phyloP scores from a whole-genome alignment of 2,113 vertebrate species.

The Protobothrops mucrosquamatus region DNA sequence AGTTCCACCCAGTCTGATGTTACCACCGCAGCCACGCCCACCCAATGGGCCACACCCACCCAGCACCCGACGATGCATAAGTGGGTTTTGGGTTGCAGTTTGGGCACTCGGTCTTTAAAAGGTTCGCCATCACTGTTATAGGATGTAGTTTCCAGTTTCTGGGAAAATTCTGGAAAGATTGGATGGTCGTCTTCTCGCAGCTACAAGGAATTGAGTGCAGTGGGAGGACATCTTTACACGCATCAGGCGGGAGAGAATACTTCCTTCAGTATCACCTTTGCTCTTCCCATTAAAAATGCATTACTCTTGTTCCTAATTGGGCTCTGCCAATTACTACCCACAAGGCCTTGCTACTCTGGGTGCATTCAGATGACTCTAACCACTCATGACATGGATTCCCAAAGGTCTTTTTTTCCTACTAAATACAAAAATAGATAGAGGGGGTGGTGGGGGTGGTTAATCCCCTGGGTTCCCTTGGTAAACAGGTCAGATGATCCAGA shows the following conservation, averaged over 20 bases:
- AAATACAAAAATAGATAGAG: not conserved
- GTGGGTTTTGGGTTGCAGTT: too few relatives aligned
- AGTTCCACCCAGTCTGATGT: too few relatives aligned
- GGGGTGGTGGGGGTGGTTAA: not conserved
- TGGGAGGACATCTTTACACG: not conserved
- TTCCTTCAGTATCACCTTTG: not conserved
- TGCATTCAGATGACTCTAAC: constrained; percentile 73
- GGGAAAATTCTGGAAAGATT: not conserved
- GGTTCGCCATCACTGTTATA: too few relatives aligned
- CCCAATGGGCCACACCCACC: too few relatives aligned
- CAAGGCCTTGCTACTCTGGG: constrained; percentile 60
- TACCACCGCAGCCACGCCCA: too few relatives aligned
- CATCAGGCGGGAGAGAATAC: not conserved
- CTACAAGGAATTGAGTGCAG: not conserved
- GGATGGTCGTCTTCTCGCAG: not conserved
- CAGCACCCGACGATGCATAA: too few relatives aligned
- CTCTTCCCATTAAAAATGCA: constrained; percentile 22
- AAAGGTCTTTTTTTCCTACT: not conserved
- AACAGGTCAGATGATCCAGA: not conserved
- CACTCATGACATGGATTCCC: constrained; percentile 62
- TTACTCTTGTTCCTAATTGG: constrained; percentile 1
- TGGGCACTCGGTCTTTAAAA: too few relatives aligned
- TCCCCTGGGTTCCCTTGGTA: not conserved
- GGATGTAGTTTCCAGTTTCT: not conserved
- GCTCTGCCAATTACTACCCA: constrained; percentile 70